phyloP scores from a whole-genome alignment of 2,797 vertebrate genomes.

The Lemur catta region DNA sequence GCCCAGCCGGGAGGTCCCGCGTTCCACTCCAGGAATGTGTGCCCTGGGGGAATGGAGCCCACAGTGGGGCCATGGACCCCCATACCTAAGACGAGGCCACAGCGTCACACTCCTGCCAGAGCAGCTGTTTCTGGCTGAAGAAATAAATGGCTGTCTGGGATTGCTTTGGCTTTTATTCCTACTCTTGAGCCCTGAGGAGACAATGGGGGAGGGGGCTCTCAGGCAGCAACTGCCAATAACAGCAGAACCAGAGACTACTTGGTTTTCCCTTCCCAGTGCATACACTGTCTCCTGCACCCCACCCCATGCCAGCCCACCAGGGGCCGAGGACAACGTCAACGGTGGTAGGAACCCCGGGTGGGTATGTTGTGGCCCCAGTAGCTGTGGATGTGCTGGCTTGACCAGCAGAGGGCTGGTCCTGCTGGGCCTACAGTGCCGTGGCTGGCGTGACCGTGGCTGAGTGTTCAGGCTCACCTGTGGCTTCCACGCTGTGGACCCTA shows the following conservation, averaged over 20 bases:
- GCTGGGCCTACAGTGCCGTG: not conserved
- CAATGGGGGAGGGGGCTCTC: not conserved
- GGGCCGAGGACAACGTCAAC: not conserved
- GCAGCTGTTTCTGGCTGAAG: not conserved
- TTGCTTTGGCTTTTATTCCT: slow-evolving; percentile 44
- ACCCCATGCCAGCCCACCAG: not conserved
- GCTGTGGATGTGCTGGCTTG: not conserved
- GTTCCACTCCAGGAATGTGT: not conserved
- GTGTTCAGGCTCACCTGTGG: slow-evolving; percentile 72
- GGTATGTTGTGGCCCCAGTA: not conserved
- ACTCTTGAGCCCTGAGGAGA: not conserved
- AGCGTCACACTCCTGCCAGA: accelerated
- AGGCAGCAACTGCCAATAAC: not conserved
- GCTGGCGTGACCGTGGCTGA: not conserved
- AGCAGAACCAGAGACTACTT: not conserved
- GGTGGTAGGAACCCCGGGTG: not conserved
- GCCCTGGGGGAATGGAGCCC: not conserved
- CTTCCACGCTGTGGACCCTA: slow-evolving; percentile 73
- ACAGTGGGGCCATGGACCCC: no score
- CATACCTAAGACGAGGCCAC: not conserved
- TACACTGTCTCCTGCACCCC: accelerated
- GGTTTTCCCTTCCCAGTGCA: not conserved
- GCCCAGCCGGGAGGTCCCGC: not conserved
- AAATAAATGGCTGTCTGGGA: not conserved
- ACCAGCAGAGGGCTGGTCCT: not conserved